Evolutionary conservation across 2,888 invertebrate species (phyloP).

Genomic region (Beris chalybata): DNA sequence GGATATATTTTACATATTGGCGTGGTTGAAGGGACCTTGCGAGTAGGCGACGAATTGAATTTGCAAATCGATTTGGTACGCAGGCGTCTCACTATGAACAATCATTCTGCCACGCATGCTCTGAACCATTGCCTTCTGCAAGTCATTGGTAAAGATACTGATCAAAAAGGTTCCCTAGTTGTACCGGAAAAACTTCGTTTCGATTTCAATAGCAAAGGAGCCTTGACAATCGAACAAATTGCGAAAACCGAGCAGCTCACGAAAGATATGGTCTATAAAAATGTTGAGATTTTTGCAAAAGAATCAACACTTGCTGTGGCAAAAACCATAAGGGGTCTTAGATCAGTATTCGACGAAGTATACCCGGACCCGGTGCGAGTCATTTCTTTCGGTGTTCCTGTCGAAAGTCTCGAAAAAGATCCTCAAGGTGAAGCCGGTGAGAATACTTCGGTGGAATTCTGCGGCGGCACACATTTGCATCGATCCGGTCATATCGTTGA

Average conservation of each 20-base stretch:
- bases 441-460: conserved; percentile 95
- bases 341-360: conserved; percentile 98
- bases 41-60: conserved; percentile 81
- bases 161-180: conserved; percentile 95
- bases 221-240: conserved; percentile 86
- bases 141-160: conserved; percentile 87
- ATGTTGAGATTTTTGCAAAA: conserved; percentile 84
- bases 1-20: conserved; percentile 96
- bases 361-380: conserved; percentile 96
- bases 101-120: conserved; percentile 97
- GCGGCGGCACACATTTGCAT: conserved; percentile 95
- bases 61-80: conserved; percentile 83
- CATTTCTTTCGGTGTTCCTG: conserved; percentile 90
- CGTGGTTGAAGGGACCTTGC: conserved; percentile 78
- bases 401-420: conserved; percentile 84
- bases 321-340: conserved; percentile 86
- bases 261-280: conserved; percentile 72
- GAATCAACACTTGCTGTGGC: conserved; percentile 81
- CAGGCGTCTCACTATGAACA: conserved; percentile 93
- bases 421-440: conserved; percentile 78
- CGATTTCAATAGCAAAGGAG: conserved; percentile 94
- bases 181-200: conserved; percentile 96
- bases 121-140: conserved; percentile 91
- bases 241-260: conserved; percentile 81
- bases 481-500: conserved; percentile 91